phyloP scores from a whole-genome alignment of 2,797 vertebrate genomes.

The Microctenopoma stevenorrisi region DNA sequence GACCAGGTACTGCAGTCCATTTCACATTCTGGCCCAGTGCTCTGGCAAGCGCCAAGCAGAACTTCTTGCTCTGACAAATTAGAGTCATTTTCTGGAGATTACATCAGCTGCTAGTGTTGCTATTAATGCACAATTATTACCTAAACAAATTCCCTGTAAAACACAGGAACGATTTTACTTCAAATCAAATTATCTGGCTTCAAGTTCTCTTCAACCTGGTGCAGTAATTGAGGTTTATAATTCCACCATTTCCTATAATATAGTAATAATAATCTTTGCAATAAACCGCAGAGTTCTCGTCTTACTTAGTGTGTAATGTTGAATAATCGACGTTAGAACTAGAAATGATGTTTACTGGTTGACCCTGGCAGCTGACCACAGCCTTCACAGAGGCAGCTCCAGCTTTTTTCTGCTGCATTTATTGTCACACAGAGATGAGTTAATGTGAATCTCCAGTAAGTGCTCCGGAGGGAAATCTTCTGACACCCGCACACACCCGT shows the following conservation, averaged over 20 bases:
- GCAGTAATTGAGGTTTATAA: conserved; percentile 29
- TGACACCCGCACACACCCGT: conserved; percentile 27
- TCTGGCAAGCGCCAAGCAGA: conserved; percentile 68
- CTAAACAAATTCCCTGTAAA: conserved; percentile 31
- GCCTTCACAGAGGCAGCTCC: conserved; percentile 51
- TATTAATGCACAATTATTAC: conserved; percentile 62
- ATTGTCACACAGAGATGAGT: conserved; percentile 76
- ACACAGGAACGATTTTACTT: conserved; percentile 23
- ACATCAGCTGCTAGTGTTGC: conserved; percentile 74
- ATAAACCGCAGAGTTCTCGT: neutral
- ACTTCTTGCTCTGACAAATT: conserved; percentile 84
- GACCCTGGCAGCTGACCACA: neutral
- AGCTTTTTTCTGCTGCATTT: conserved; percentile 18
- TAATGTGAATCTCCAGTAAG: conserved; percentile 61
- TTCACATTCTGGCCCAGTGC: conserved; percentile 65
- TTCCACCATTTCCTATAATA: conserved; percentile 7
- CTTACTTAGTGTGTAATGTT: neutral
- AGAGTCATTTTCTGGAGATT: conserved; percentile 77
- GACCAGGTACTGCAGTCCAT: conserved; percentile 60
- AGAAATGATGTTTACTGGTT: neutral
- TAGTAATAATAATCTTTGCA: conserved; percentile 1
- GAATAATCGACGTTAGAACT: neutral
- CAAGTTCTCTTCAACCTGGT: conserved; percentile 19
- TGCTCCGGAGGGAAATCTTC: conserved; percentile 54
- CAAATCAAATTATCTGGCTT: conserved; percentile 22